Evolutionary conservation across 2,888 invertebrate genomes (phyloP), one percentile per base, ranked within the genome.

Genomic region (Drosophila koepferae): DNA sequence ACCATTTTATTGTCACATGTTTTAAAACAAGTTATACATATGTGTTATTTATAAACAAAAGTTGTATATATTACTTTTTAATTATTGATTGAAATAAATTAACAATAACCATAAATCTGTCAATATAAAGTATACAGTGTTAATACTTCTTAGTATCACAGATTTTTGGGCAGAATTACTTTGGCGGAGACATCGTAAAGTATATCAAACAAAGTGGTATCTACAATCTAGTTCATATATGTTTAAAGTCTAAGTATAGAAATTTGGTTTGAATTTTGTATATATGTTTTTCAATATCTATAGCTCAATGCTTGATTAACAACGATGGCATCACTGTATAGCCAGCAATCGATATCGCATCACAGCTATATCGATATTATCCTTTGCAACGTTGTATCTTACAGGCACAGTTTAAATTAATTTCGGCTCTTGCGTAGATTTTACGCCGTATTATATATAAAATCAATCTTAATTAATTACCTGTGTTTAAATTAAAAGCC

Each of bases 331-430:
- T 34, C 66, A 55, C 43, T 31, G 40, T 20, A 20, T 9, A 36
- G 16, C 20, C 34, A 49, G 4, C 18, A 18, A 64, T 80, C 66
- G 63, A 72, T 44, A 60, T 49, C 9, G n/a, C 16, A 7, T 8
- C 8, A 3, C 8, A 10, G 18, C 53, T 28, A 14, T 66, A 73
- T 56, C 81, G 78, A 81, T 74, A 51, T 38, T 51, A n/a, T 58
- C 69, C 66, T 56, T 79, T 74, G 55, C 85, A 87, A 72, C 84
- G 61, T 77, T 86, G 89, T 43, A 58, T 79, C 72, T 81, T 65
- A 73, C 77, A 86, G 88, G 76, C 84, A 72, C 86, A 89, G 89
- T 85, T 85, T 81, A 86, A 85, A 84, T 84, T 88, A 83, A 86
- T 84, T 87, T 89, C 63, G 66, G 41, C 54, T 81, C 72, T 78